Percentiles rank a stretch among this genome's conserved stretches.
phyloP scores from a whole-genome alignment of 2,113 vertebrate genomes.

The Lonchura striata region DNA sequence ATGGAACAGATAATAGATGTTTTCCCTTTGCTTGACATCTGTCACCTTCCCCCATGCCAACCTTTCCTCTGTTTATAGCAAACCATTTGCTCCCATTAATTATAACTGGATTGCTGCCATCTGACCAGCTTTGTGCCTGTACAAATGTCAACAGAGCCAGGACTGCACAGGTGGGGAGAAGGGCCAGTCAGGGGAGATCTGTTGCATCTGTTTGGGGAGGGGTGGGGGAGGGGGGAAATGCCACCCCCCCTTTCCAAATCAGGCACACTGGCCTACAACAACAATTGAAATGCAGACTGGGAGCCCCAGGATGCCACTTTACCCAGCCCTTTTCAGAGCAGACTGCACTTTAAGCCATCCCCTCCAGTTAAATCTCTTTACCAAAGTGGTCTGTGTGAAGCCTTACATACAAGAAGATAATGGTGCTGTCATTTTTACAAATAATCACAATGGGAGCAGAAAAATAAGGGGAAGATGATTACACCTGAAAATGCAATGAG shows the following conservation, averaged over 20 bases:
- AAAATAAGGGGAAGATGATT: conserved; percentile 47
- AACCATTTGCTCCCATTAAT: conserved; percentile 52
- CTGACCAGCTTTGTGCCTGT: not conserved
- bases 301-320: conserved; percentile 48
- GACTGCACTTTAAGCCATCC: conserved; percentile 23
- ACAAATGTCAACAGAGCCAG: not conserved
- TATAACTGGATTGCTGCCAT: conserved; percentile 36
- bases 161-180: not conserved
- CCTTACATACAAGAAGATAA: conserved; percentile 40
- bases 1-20: conserved; percentile 28
- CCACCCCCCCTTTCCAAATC: not conserved
- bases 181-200: not conserved
- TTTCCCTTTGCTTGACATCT: conserved; percentile 51
- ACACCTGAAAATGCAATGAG: not conserved
- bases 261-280: not conserved
- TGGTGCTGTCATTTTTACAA: conserved; percentile 49
- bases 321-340: not conserved
- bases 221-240: not conserved
- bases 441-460: conserved; percentile 27
- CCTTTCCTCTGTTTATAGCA: conserved; percentile 37
- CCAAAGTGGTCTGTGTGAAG: conserved; percentile 1
- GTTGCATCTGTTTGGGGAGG: not conserved
- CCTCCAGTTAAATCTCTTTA: conserved; percentile 53
- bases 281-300: not conserved
- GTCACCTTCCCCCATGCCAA: conserved; percentile 20